Percentiles rank a stretch among this genome's conserved stretches.
Evolutionary conservation across 2,113 vertebrate species (phyloP).

Genomic region (Entosphenus tridentatus): DNA sequence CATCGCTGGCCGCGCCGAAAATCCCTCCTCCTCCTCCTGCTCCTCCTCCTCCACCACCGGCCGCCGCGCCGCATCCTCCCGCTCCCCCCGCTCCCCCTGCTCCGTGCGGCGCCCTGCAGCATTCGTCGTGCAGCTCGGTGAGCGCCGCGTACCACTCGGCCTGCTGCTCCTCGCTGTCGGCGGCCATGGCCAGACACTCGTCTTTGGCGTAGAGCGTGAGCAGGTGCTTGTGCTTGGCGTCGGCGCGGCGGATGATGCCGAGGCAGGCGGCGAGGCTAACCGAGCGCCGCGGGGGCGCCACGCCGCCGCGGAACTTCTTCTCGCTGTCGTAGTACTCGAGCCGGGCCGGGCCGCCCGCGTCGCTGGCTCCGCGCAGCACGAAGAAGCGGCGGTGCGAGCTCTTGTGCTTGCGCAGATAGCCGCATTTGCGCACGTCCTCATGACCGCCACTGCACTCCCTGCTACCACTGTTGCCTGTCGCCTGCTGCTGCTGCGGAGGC

Average conservation of each 20-base stretch:
- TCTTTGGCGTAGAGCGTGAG: constrained; percentile 62
- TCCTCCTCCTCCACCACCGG: too few species aligned
- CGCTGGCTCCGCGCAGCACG: constrained; percentile 48
- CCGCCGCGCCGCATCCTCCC: too few species aligned
- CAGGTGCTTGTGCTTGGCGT: constrained; percentile 70
- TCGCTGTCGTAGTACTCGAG: constrained; percentile 74
- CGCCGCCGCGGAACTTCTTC: constrained; percentile 65
- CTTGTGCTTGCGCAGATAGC: constrained; percentile 74
- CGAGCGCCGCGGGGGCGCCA: constrained; percentile 41
- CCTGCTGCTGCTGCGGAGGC: too few species aligned
- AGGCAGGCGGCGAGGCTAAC: constrained; percentile 60
- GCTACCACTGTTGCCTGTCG: too few species aligned
- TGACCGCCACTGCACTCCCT: too few species aligned
- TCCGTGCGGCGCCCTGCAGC: too few species aligned
- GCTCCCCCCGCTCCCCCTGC: too few species aligned
- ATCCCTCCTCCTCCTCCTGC: constrained; percentile 14
- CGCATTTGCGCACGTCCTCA: constrained; percentile 54
- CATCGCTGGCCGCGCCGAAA: constrained; percentile 9
- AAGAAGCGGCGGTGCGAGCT: constrained; percentile 79
- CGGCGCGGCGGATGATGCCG: constrained; percentile 65
- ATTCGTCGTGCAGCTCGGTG: constrained; percentile 24
- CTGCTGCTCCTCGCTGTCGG: constrained; percentile 50
- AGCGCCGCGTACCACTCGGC: constrained; percentile 56
- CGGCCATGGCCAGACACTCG: constrained; percentile 56
- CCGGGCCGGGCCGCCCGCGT: constrained; percentile 29